Base-by-base conservation (phyloP, 2,888 invertebrate species). In the Agriopis leucophaearia region DNA sequence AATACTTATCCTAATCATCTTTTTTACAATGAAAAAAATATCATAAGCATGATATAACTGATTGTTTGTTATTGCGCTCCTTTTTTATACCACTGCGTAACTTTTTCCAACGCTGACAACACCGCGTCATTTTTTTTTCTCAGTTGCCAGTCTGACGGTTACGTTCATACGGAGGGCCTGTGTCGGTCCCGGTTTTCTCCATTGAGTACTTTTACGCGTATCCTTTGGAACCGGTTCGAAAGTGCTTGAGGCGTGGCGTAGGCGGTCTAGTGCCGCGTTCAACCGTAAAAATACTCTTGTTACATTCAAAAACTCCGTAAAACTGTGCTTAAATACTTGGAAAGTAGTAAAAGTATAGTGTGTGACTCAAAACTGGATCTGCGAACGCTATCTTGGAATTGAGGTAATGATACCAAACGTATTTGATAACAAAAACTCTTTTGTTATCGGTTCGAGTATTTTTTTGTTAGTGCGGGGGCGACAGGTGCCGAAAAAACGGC, bases 171-270 rank as follows among this genome's bases (percentile, higher is more conserved):
- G 64, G 83, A 75, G 81, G 78, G 68, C 61, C 72, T 78, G 87
- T 81, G 72, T 72, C 78, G 81, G 75, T 81, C 70, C 76, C 68
- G 73, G 71, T 71, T 64, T 27, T 16, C 9, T 10, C 55, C 45
- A 27, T 8, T 16, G 78, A 78, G 82, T 88, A 92, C 91, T 91
- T 91, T 91, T 91, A 89, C 91, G 67, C 54, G 92, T 86, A 81
- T 84, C 82, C 80, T 86, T 83, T 79, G 78, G 85, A 91, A 90
- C 92, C 90, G 92, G 90, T 91, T 90, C 82, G 89, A 91, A 92
- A 92, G 92, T 92, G 88, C 81, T 79, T 77, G 83, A 91, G 91
- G 92, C 90, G 91, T 88, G 91, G 89, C 89, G 89, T 87, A 85
- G 88, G 87, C 85, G 86, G 81, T 81, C 79, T 79, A 84, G 85